phyloP scores from a whole-genome alignment of 2,797 vertebrate genomes.

The Hemibagrus guttatus region DNA sequence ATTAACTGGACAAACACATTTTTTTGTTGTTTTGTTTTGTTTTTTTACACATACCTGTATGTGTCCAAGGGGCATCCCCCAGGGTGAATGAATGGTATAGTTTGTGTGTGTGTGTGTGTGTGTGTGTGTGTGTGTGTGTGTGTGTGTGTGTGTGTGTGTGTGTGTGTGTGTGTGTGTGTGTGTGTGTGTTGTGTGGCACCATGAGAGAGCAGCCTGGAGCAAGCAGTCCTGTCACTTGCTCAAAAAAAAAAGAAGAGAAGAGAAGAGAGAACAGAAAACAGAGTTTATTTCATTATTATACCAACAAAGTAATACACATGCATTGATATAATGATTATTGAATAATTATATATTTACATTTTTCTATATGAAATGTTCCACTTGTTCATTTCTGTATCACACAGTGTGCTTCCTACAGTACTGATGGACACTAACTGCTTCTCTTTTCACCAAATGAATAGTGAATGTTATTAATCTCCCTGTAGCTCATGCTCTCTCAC shows the following conservation, averaged over 20 bases:
- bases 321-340: not conserved
- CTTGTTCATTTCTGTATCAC: conserved; percentile 1
- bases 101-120: not conserved
- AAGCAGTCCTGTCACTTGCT: conserved; percentile 4
- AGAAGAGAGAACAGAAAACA: not conserved
- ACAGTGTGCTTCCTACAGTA: conserved; percentile 18
- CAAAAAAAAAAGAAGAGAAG: conserved; percentile 14
- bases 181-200: not conserved
- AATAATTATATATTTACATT: not conserved
- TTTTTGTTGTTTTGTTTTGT: not conserved
- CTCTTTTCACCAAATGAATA: conserved; percentile 33
- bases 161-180: conserved; percentile 3
- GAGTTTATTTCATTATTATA: not conserved
- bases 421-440: conserved; percentile 24
- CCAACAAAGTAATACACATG: not conserved
- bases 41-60: not conserved
- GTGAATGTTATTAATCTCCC: conserved; percentile 53
- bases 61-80: conserved; percentile 23
- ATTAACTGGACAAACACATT: not conserved
- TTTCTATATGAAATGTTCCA: not conserved
- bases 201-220: conserved; percentile 21
- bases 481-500: conserved; percentile 25
- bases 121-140: not conserved
- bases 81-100: conserved; percentile 19
- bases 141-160: conserved; percentile 2